These are phyloP conservation scores for Coreoperca whiteheadi DNA, from an alignment of 2,113 vertebrate genomes.

Conservation along the genomic window DNA sequence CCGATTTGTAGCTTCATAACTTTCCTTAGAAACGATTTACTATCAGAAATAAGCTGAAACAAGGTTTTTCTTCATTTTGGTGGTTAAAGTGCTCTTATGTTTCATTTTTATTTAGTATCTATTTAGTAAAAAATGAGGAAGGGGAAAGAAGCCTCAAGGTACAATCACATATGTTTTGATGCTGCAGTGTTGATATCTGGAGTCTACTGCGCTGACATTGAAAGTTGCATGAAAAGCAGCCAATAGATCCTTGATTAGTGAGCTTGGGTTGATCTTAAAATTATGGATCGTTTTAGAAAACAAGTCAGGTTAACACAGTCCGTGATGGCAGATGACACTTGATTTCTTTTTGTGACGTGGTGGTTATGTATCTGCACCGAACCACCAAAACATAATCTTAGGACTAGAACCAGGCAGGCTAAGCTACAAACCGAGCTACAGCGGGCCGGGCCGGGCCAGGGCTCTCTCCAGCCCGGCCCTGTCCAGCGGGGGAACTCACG, in stretches of 20 bases:
- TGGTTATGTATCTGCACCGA: not conserved
- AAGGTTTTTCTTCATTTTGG: not conserved
- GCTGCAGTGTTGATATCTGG: too few relatives aligned
- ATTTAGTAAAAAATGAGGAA: not conserved
- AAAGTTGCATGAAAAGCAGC: not conserved
- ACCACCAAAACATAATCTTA: too few relatives aligned
- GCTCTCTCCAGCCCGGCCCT: not conserved
- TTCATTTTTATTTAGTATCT: not conserved
- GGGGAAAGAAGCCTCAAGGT: not conserved
- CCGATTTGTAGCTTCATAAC: not conserved
- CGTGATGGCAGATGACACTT: too few relatives aligned
- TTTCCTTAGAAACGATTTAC: too few relatives aligned
- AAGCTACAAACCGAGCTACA: not conserved
- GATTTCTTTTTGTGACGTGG: too few relatives aligned
- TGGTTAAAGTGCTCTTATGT: not conserved
- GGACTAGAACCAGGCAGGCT: not conserved
- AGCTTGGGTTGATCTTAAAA: not conserved
- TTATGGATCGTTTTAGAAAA: not conserved
- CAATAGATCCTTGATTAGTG: not conserved
- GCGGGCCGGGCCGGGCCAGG: too few relatives aligned
- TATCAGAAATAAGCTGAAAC: not conserved
- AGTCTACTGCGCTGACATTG: not conserved
- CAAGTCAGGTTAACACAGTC: not conserved
- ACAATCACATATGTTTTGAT: not conserved
- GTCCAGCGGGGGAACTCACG: constrained; percentile 37